Evolutionary conservation across 2,797 vertebrate genomes (phyloP).

Genomic region (Aldrovandia affinis): DNA sequence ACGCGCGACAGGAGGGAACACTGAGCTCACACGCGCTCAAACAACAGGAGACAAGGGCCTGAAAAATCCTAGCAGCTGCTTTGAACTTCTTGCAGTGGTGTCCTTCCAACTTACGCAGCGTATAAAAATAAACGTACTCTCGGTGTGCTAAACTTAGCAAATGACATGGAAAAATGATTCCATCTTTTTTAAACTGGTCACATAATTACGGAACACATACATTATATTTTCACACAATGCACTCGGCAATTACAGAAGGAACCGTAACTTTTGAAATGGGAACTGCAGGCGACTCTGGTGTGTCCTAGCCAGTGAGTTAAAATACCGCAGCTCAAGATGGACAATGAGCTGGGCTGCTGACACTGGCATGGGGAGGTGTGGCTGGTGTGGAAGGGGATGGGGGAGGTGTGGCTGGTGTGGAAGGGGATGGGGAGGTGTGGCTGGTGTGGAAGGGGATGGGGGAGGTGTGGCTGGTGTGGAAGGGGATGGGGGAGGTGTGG

Average conservation of each 20-base stretch:
- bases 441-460: background rate
- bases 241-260: too few relatives aligned
- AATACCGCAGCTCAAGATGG: background rate
- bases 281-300: background rate
- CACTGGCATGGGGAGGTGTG: background rate
- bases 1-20: constrained; percentile 30
- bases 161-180: background rate
- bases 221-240: background rate
- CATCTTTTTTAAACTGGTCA: background rate
- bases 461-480: too few relatives aligned
- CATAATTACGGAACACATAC: background rate
- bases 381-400: background rate
- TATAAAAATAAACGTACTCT: constrained; percentile 12
- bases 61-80: too few relatives aligned
- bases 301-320: background rate
- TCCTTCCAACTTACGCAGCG: too few relatives aligned
- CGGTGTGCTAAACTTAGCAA: background rate
- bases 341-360: background rate
- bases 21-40: constrained; percentile 37
- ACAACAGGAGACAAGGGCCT: background rate
- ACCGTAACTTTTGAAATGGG: background rate
- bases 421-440: too few relatives aligned
- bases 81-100: background rate
- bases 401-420: background rate
- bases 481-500: background rate